Evolutionary conservation across 1,140 invertebrate species (phyloP), one percentile per base, ranked within the genome.

Genomic region (Dufourea novaeangliae): DNA sequence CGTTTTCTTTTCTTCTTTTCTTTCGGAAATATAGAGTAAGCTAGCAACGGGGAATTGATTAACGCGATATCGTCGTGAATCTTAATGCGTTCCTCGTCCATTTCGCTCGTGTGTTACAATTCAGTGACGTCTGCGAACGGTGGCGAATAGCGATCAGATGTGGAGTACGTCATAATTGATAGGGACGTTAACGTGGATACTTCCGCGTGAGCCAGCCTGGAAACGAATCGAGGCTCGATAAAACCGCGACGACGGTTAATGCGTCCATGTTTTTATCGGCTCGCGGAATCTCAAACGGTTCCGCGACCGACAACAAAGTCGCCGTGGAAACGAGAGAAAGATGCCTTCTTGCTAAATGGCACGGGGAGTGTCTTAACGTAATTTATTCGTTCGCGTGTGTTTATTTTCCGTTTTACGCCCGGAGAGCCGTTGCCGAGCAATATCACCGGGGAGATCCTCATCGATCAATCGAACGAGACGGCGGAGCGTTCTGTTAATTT

Each of bases 161-260:
- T 64, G 46, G 46, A 46, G 17, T 14, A 20, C 17, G 39, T 29
- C 39, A 27, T 56, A 27, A 62, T 41, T 39, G 37, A 44, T 12
- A 39, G 6, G 54, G 14, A 39, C 34, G 7, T 37, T 7, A n/a
- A n/a, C n/a, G n/a, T n/a, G 4, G 14, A 10, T 34, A 56, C 37
- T 4, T 2, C 7, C 17, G 2, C 10, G 17, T 14, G 1, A 10
- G 11, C 17, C 17, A 14, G 25, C 12, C 6, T 5, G 14, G 32
- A 29, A 14, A 27, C 29, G 34, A 8, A 39, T 34, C n/a, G n/a
- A 17, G 0, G 34, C 14, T 44, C 7, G 70, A 63, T 63, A 50
- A 50, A 50, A 63, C 34, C 29, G 70, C 70, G 56, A 72, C 32
- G 71, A 64, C 32, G 25, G 71, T 64, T 73, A 56, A 74, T 66